phyloP scores from a whole-genome alignment of 2,888 invertebrate species.

The Hemistola chrysoprasaria region DNA sequence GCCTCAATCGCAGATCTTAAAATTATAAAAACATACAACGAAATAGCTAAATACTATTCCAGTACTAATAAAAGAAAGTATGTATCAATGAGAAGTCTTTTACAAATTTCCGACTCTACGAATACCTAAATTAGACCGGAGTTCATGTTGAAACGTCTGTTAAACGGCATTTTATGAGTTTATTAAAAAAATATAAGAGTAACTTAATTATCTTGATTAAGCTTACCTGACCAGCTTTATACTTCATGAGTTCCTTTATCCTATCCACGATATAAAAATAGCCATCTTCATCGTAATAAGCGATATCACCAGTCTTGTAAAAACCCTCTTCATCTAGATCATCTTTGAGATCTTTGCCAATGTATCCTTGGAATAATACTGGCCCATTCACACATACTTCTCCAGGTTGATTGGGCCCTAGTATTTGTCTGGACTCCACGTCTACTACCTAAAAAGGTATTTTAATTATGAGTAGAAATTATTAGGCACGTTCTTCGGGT shows the following conservation, averaged over 20 bases:
- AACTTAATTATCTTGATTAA: too few species aligned
- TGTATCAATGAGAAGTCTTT: neutral
- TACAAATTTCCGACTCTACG: neutral
- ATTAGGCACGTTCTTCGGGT: too few species aligned
- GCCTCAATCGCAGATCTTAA: too few species aligned
- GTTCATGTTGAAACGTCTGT: too few species aligned
- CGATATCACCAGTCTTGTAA: conserved; percentile 62
- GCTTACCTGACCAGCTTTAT: conserved; percentile 61
- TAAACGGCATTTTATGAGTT: too few species aligned
- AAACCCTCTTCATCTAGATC: conserved; percentile 57
- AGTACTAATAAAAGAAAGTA: neutral
- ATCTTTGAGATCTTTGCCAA: conserved; percentile 46
- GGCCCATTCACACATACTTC: conserved; percentile 59
- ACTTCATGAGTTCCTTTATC: conserved; percentile 66
- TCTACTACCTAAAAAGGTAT: conserved; percentile 51
- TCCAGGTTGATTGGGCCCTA: conserved; percentile 54
- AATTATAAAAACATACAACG: too few species aligned
- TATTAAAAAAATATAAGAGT: too few species aligned
- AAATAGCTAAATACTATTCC: neutral
- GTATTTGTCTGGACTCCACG: conserved; percentile 46
- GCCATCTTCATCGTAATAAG: conserved; percentile 60
- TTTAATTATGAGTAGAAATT: neutral
- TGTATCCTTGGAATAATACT: conserved; percentile 55
- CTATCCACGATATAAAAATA: conserved; percentile 61
- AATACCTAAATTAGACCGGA: too few species aligned